Evolutionary conservation across 2,113 vertebrate genomes (phyloP).

Genomic region (Catharus minimus): DNA sequence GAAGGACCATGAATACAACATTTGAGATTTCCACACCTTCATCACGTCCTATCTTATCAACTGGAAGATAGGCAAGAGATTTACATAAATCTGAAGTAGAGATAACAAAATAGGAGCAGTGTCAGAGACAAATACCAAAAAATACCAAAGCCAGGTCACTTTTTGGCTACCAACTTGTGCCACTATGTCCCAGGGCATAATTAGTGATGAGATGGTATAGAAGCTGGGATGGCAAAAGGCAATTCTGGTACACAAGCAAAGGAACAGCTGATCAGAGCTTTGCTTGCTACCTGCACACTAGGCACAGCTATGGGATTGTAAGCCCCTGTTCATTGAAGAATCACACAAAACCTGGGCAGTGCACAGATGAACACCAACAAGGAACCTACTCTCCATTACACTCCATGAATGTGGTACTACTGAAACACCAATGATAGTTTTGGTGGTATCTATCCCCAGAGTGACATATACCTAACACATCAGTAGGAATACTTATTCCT

Average conservation of each 20-base stretch:
- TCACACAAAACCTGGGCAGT: neutral
- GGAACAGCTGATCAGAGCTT: neutral
- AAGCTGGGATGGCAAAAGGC: neutral
- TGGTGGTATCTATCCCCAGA: neutral
- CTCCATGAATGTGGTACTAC: neutral
- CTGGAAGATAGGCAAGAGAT: neutral
- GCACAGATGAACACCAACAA: neutral
- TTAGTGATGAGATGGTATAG: neutral
- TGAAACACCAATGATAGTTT: neutral
- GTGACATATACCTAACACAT: neutral
- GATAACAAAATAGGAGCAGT: neutral
- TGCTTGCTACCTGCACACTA: rapidly evolving
- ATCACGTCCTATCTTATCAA: neutral
- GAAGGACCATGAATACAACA: neutral
- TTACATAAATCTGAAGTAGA: neutral
- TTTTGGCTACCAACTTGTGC: neutral
- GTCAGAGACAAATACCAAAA: neutral
- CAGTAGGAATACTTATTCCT: neutral
- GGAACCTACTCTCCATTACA: neutral
- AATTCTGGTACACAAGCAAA: neutral
- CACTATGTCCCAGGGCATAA: neutral
- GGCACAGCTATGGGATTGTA: neutral
- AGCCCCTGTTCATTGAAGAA: neutral
- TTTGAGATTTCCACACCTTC: neutral
- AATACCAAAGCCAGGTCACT: neutral